Conservation (phyloP, 2,113 vertebrate genomes). For the Cichladusa arquata region DNA sequence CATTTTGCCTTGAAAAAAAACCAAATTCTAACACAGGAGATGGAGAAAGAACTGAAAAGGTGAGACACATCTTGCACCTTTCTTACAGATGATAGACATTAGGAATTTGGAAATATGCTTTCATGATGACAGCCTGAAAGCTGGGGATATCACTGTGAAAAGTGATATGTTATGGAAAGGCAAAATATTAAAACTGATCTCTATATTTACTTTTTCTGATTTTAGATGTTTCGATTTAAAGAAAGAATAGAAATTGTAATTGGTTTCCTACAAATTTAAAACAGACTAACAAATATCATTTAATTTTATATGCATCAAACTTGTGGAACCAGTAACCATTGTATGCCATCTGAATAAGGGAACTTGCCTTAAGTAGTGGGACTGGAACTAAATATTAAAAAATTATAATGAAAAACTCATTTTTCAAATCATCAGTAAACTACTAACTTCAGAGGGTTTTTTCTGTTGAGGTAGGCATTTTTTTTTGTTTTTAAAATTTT, state of each 20-base stretch:
- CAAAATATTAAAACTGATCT: neutral
- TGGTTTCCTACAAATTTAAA: neutral
- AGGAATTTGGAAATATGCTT: neutral
- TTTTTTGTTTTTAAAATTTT: neutral
- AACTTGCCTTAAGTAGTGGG: neutral
- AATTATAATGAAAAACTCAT: neutral
- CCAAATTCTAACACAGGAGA: neutral
- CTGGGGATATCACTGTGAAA: neutral
- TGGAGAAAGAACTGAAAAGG: neutral
- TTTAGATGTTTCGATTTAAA: neutral
- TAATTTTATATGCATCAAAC: neutral
- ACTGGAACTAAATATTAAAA: neutral
- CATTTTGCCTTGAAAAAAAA: neutral
- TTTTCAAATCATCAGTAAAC: neutral
- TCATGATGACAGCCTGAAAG: neutral
- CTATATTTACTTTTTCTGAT: neutral
- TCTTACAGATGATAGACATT: neutral
- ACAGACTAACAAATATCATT: neutral
- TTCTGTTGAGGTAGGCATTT: fast-evolving
- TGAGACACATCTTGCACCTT: neutral
- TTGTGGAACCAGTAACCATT: neutral
- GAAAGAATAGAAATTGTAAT: neutral
- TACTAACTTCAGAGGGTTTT: neutral
- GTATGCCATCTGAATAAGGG: neutral
- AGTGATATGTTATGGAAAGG: neutral